Evolutionary conservation across 53 echinoderm and acorn worm species (phyloP).

Genomic region (Actinopyga echinites): DNA sequence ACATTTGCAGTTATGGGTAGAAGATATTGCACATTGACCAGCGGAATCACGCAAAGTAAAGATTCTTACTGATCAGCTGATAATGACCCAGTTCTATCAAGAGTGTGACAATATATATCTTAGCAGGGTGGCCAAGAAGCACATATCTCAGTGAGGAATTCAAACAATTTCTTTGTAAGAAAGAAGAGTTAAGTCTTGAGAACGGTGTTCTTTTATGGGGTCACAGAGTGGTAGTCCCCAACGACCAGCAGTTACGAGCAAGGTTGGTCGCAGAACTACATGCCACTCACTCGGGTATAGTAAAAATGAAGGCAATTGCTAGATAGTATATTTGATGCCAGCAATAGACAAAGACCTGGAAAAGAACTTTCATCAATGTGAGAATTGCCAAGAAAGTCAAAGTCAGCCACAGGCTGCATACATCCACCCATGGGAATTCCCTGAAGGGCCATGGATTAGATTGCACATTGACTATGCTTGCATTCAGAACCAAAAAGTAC

Average conservation of each 20-base stretch:
- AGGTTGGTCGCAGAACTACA: slow-evolving; percentile 38
- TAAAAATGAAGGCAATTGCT: slow-evolving; percentile 65
- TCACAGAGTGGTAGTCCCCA: slow-evolving; percentile 45
- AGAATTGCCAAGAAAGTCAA: slow-evolving; percentile 41
- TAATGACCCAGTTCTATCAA: neutral
- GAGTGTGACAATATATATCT: neutral
- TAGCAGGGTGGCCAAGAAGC: slow-evolving; percentile 7
- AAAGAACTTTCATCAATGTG: neutral
- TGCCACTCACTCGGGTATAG: slow-evolving; percentile 59
- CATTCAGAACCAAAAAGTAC: slow-evolving; percentile 38
- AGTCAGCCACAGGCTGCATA: slow-evolving; percentile 33
- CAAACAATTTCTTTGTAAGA: neutral
- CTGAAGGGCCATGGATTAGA: slow-evolving; percentile 42
- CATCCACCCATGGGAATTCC: slow-evolving; percentile 56
- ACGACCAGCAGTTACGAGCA: neutral
- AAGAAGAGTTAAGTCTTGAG: slow-evolving; percentile 23
- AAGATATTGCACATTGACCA: neutral
- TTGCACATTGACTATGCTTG: slow-evolving; percentile 41
- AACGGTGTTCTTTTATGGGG: slow-evolving; percentile 31
- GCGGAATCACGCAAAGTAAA: slow-evolving; percentile 1
- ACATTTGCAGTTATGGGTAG: neutral
- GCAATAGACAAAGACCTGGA: slow-evolving; percentile 49
- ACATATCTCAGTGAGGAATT: slow-evolving; percentile 22
- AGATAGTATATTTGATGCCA: slow-evolving; percentile 69
- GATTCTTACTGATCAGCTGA: neutral